Evolutionary conservation across 2,113 vertebrate genomes (phyloP).

Genomic region (Pangasianodon gigas): DNA sequence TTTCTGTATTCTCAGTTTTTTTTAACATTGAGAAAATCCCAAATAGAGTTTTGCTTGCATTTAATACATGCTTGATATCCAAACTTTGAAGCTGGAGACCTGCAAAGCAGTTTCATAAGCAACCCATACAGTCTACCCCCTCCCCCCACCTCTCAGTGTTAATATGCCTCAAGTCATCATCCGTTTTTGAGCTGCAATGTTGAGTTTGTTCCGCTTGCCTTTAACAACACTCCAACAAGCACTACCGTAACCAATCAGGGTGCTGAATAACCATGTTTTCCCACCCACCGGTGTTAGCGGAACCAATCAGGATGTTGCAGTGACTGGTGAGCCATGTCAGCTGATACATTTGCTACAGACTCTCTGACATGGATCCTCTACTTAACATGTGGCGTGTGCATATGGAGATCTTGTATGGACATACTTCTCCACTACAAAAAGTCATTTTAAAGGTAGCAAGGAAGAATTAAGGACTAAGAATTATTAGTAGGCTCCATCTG

Average conservation of each 20-base stretch:
- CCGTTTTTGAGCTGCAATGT: background rate
- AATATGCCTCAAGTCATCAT: conserved; percentile 25
- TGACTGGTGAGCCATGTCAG: background rate
- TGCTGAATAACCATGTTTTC: background rate
- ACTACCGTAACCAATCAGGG: background rate
- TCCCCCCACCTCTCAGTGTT: background rate
- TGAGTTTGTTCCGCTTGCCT: conserved; percentile 12
- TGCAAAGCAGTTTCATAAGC: background rate
- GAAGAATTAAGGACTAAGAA: conserved; percentile 3
- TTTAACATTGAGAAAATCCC: background rate
- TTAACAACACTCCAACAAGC: conserved; percentile 18
- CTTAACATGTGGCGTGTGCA: conserved; percentile 11
- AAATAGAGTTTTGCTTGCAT: background rate
- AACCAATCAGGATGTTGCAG: conserved; percentile 20
- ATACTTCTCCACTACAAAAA: conserved; percentile 20
- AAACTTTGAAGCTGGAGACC: background rate
- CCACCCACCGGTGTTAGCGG: conserved; percentile 10
- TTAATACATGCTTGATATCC: background rate
- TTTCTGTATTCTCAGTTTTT: background rate
- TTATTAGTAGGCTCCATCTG: conserved; percentile 22
- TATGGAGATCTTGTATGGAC: conserved; percentile 18
- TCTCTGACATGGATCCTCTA: background rate
- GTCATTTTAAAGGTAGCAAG: conserved; percentile 16
- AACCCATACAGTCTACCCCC: background rate
- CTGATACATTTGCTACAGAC: conserved; percentile 26